Evolutionary conservation across 2,113 vertebrate species (phyloP).

Genomic region (Conger conger): DNA sequence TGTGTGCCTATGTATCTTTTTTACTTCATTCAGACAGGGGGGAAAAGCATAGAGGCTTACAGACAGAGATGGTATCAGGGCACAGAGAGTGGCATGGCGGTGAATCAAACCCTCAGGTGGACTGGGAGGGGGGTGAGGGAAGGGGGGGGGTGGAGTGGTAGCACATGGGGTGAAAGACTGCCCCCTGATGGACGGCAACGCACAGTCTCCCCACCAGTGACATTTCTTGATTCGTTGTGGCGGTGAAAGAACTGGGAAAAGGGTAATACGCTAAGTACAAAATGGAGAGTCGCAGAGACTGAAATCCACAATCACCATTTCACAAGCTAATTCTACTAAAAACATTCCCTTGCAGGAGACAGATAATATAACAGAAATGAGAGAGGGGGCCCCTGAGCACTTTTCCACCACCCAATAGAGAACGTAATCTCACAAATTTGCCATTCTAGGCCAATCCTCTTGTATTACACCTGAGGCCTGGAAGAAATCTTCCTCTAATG

Average conservation of each 20-base stretch:
- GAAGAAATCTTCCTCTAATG: slow-evolving; percentile 33
- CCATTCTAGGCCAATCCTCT: slow-evolving; percentile 18
- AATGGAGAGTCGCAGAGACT: slow-evolving; percentile 44
- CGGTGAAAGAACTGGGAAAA: slow-evolving; percentile 32
- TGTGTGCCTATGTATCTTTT: too few species aligned
- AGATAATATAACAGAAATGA: slow-evolving; percentile 37
- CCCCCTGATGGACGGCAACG: too few species aligned
- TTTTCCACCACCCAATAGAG: slow-evolving; percentile 42
- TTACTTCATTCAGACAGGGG: too few species aligned
- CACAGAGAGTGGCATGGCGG: too few species aligned
- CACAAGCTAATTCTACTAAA: slow-evolving; percentile 31
- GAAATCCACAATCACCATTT: slow-evolving; percentile 56
- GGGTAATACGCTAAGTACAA: slow-evolving; percentile 33
- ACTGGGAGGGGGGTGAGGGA: too few species aligned
- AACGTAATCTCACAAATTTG: slow-evolving; percentile 38
- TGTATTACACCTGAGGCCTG: neutral
- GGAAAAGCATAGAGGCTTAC: too few species aligned
- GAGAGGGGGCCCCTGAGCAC: slow-evolving; percentile 33
- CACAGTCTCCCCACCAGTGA: too few species aligned
- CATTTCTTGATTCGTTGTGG: neutral
- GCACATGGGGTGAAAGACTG: too few species aligned
- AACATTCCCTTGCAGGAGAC: slow-evolving; percentile 35
- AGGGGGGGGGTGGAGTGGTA: too few species aligned
- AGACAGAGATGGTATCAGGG: too few species aligned
- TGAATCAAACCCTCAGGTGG: too few species aligned